Conservation (phyloP, 2,797 vertebrate species). For the Fringilla coelebs region DNA sequence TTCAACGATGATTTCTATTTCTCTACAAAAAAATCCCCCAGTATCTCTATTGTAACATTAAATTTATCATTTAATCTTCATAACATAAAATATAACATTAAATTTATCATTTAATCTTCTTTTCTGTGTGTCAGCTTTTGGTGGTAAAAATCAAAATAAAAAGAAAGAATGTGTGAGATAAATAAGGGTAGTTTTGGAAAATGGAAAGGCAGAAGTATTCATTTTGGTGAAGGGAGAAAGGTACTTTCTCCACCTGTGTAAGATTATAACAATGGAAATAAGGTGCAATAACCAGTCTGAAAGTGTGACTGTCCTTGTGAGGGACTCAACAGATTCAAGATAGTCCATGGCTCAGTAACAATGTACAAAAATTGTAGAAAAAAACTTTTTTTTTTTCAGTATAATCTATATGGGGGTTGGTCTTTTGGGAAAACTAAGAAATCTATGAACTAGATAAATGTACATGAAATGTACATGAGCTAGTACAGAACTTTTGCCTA, state of each 20-base stretch:
- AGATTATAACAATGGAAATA: neutral
- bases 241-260: neutral
- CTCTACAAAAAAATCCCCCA: fast-evolving
- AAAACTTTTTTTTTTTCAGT: neutral
- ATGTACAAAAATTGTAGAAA: neutral
- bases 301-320: neutral
- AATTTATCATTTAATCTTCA: neutral
- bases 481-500: neutral
- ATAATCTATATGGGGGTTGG: fast-evolving
- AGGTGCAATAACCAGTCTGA: neutral
- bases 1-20: neutral
- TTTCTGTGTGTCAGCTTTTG: neutral
- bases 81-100: neutral
- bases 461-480: too few relatives aligned
- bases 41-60: neutral
- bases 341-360: neutral
- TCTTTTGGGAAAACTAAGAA: neutral
- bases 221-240: neutral
- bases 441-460: neutral
- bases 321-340: neutral
- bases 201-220: neutral
- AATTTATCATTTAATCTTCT: neutral
- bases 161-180: neutral
- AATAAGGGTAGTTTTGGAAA: neutral
- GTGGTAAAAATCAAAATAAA: neutral